Conservation (phyloP, 2,888 invertebrate species). For the Lymantria dispar region DNA sequence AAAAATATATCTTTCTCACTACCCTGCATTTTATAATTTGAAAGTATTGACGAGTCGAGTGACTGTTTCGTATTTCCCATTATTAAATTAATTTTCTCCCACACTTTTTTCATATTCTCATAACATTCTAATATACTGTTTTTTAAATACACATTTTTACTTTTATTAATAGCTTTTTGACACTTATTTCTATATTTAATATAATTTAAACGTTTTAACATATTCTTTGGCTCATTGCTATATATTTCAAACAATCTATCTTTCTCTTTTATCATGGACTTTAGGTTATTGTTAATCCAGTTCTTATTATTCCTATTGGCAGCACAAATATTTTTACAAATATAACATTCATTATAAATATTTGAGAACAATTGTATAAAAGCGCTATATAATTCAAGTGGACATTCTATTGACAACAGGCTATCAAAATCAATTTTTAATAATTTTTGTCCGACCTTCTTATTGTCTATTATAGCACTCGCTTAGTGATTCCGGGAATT, state of each 20-base stretch:
- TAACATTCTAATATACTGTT: no score
- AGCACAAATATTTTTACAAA: background rate
- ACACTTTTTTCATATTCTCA: no score
- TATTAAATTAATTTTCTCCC: background rate
- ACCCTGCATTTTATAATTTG: background rate
- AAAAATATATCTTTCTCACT: no score
- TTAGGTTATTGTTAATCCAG: no score
- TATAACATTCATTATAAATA: background rate
- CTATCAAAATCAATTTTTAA: background rate
- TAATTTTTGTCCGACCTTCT: background rate
- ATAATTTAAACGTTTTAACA: background rate
- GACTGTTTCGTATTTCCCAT: background rate
- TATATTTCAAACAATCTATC: background rate
- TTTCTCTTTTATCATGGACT: background rate
- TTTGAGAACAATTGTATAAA: background rate
- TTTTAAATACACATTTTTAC: no score
- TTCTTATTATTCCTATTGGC: no score
- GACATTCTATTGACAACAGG: background rate
- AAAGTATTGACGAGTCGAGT: background rate
- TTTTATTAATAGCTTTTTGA: no score
- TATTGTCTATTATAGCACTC: background rate
- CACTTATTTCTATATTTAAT: no score
- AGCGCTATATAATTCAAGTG: background rate
- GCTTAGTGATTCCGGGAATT: background rate
- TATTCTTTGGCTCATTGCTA: background rate